Evolutionary conservation across 2,113 vertebrate species (phyloP), one percentile per base, ranked within the genome.

Genomic region (Chionomys nivalis): DNA sequence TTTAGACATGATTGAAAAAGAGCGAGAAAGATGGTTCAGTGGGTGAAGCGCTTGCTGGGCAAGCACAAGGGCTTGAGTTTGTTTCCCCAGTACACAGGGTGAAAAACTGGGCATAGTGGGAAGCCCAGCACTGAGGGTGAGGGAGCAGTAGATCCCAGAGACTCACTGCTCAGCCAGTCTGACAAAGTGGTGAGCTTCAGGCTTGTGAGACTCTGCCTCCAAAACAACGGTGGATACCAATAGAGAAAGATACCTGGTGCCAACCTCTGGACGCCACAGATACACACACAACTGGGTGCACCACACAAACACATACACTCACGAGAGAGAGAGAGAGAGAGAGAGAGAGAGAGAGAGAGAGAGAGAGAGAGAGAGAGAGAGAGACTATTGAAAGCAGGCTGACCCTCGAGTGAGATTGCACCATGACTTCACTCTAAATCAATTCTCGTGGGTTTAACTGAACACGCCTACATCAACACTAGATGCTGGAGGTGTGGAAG

Each of bases 1-100:
- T 86, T 93, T 65, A 89, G 55, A 93, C 95, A 79, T 52, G 4
- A 33, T 7, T 86, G 33, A 75, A 78, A 93, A 77, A 42, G 33
- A 21, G 7, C 21, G 28, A 26, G 47, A 72, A 39, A 39, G 36
- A 55, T 11, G 65, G 47, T 55, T 28, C 66, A 26, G 1, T 26
- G 21, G 31, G 23, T n/a, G 49, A 87, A 72, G 66, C 21, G 4
- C 33, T 70, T 36, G 21, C 21, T 7, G 44, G 19, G 7, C 31
- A 87, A 70, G 31, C 65, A 7, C 21, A 44, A 21, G 19, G 42
- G 36, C 65, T 39, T 42, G 26, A 52, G 31, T 24, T 7, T 16
- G 21, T 36, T 14, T 36, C 23, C 26, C 52, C 33, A 58, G 36
- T 1, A 39, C 79, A 55, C 36, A 5, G 2, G 36, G 31, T 4